Conservation (phyloP, 2,797 vertebrate genomes). For the Acrossocheilus fasciatus region DNA sequence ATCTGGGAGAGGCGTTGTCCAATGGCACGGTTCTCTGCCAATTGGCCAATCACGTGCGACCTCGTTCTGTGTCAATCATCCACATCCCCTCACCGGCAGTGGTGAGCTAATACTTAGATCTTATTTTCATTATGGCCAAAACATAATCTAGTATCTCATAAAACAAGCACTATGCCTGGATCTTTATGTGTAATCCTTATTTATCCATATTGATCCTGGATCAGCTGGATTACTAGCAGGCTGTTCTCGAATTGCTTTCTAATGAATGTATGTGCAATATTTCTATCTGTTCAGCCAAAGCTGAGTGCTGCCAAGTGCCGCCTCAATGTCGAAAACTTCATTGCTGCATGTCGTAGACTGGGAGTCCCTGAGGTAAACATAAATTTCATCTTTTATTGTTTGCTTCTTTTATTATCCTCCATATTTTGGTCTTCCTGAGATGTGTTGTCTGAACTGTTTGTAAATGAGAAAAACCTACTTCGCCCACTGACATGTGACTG, state of each 20-base stretch:
- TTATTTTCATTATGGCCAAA: constrained; percentile 4
- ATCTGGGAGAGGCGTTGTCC: constrained; percentile 82
- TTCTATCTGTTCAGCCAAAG: constrained; percentile 80
- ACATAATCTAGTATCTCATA: not conserved
- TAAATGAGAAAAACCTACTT: constrained; percentile 4
- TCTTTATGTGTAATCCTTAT: not conserved
- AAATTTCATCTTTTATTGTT: constrained; percentile 17
- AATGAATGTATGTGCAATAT: constrained; percentile 2
- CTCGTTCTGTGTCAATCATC: constrained; percentile 86
- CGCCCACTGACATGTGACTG: not conserved
- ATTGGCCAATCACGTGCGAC: constrained; percentile 85
- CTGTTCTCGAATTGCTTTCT: not conserved
- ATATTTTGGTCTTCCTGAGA: constrained; percentile 6
- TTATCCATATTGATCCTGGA: constrained; percentile 10
- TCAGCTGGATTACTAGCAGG: not conserved
- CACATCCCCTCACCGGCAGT: constrained; percentile 91
- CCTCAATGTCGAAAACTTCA: constrained; percentile 90
- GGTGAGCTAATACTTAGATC: constrained; percentile 74
- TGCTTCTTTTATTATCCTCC: not conserved
- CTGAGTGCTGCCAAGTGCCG: constrained; percentile 86
- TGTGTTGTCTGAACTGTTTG: constrained; percentile 5
- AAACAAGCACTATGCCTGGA: not conserved
- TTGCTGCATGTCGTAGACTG: constrained; percentile 86
- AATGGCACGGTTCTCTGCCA: constrained; percentile 88
- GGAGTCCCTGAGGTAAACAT: constrained; percentile 87